A percentile compares a stretch with the other conserved stretches of the same genome.
phyloP scores from a whole-genome alignment of 2,797 vertebrate genomes.

The Borostomias antarcticus region DNA sequence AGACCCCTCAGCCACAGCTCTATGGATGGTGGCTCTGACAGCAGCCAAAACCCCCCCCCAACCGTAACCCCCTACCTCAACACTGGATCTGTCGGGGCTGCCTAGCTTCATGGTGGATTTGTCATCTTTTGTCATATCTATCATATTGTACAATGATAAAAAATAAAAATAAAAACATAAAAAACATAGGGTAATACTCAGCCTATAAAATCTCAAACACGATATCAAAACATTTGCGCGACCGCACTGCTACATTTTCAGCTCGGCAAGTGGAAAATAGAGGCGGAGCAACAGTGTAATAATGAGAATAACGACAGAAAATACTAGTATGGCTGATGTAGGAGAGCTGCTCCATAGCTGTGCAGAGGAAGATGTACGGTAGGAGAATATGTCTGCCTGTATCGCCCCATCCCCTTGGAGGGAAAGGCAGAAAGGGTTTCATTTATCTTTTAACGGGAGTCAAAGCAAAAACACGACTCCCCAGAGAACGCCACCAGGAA shows the following conservation, averaged over 20 bases:
- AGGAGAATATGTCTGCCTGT: conserved; percentile 29
- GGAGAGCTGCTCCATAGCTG: conserved; percentile 63
- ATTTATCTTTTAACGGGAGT: conserved; percentile 75
- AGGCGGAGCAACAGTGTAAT: conserved; percentile 26
- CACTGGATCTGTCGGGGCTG: no score
- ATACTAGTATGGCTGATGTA: conserved; percentile 44
- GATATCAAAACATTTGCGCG: neutral
- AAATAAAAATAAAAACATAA: neutral
- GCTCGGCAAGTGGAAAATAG: neutral
- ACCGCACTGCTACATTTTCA: neutral
- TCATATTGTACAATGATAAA: no score
- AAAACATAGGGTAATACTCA: neutral
- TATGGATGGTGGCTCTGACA: neutral
- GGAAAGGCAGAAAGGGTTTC: conserved; percentile 77
- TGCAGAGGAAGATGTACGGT: no score
- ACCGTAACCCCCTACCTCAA: no score
- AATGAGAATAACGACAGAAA: no score
- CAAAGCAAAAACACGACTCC: conserved; percentile 69
- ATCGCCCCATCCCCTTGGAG: conserved; percentile 69
- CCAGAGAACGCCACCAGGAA: conserved; percentile 73
- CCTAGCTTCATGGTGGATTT: neutral
- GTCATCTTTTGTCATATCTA: neutral
- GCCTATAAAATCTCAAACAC: neutral
- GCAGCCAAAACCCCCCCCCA: neutral
- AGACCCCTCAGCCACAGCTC: neutral